Evolutionary conservation across 2,888 invertebrate genomes (phyloP).

Genomic region (Drosophila robusta): DNA sequence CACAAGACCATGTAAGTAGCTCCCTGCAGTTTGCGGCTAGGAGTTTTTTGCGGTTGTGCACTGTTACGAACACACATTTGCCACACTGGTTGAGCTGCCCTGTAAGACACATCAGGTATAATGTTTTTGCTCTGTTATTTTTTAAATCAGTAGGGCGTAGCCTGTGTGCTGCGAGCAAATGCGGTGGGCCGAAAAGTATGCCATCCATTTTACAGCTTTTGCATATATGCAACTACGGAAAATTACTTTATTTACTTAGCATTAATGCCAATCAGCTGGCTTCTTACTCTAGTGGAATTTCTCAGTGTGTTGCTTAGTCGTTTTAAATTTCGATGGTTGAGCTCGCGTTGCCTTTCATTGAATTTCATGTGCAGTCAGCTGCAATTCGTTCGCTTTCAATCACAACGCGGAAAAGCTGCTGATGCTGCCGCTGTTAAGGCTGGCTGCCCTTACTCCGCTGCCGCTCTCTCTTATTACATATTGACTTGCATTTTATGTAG

Average conservation of each 20-base stretch:
- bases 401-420: constrained; percentile 40
- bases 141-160: constrained; percentile 9
- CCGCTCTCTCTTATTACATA: constrained; percentile 33
- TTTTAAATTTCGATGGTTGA: constrained; percentile 8
- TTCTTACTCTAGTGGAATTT: not conserved
- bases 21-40: constrained; percentile 16
- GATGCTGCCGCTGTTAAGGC: constrained; percentile 16
- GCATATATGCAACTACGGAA: not conserved
- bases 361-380: constrained; percentile 50
- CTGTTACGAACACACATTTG: constrained; percentile 5
- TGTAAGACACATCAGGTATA: constrained; percentile 25
- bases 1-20: constrained; percentile 9
- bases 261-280: constrained; percentile 5
- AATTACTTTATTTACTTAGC: constrained; percentile 5
- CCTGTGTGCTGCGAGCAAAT: not conserved
- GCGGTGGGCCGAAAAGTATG: constrained; percentile 3
- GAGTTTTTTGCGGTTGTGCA: constrained; percentile 45
- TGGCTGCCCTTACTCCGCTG: not conserved
- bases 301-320: constrained; percentile 26
- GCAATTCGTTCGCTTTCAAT: constrained; percentile 39
- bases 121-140: constrained; percentile 17
- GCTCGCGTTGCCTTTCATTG: constrained; percentile 33
- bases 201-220: constrained; percentile 1
- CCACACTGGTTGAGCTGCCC: constrained; percentile 6
- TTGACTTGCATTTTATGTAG: constrained; percentile 70